Base-by-base conservation (phyloP, 2,113 vertebrate species). In the Sitta europaea region DNA sequence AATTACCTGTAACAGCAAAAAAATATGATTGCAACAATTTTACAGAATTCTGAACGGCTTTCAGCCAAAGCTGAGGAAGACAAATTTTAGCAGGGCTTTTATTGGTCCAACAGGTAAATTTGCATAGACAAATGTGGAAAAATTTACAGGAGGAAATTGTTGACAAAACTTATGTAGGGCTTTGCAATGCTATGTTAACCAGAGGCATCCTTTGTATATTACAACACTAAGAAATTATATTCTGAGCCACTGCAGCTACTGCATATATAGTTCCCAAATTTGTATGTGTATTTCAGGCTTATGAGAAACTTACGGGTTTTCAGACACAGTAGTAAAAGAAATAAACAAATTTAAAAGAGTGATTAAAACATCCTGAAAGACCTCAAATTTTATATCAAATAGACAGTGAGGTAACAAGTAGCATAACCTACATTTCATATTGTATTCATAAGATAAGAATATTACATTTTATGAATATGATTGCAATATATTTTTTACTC, bases 301-400 rank as follows among this genome's bases (percentile, higher is more conserved):
- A 0, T 29, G 51, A 47, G 11, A 87, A 8, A 62, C 1, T 38
- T 38, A 35, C 0, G 2, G 20, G 20, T 11, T 87, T 84, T 54
- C 47, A 70, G 42, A 77, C 61, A 84, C 19, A 35, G 36, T 40
- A 75, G 17, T 33, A 68, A 82, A 94, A 81, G 19, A 84, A 68
- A 68, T 3, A 78, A 66, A 51, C 2, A 75, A 72, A 16, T 43
- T 65, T 47, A 22, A 82, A 65, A 51, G 14, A 51, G 11, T 29
- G 12, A 68, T 55, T 68, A 59, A 79, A 79, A 40, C 11, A 51
- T 38, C 15, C 12, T 57, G 43, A 68, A 83, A 57, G 10, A 11
- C 23, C 31, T 59, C 27, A 47, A 27, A 8, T 29, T 57, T 61
- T 38, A 22, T 15, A 81, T 18, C 0, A 81, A 62, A 87, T 68